Evolutionary conservation across 1,140 invertebrate genomes (phyloP), one percentile per base, ranked within the genome.

Genomic region (Druon quercuslanigerum): DNA sequence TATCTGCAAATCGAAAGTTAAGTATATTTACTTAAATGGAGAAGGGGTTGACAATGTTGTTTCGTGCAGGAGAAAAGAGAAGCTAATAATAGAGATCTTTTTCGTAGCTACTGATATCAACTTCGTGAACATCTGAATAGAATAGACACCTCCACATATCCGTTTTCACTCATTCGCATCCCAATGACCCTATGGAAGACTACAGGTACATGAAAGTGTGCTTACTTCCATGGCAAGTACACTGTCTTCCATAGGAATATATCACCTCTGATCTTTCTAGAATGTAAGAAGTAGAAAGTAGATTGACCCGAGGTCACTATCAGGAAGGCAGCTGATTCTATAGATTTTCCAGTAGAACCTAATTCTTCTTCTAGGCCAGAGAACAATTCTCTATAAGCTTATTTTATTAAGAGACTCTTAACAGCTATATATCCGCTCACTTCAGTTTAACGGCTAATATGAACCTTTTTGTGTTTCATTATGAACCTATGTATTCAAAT

Each of bases 211-310:
- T 83, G 87, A 88, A 88, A 88, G 87, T 88, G 75, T 80, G 75
- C 77, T 76, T 33, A 75, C 54, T 80, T 81, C 75, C 56, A 76
- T 54, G 77, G 56, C 54, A 73, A 75, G 70, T 50, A 51, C 56
- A 72, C 52, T n/a, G 71, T 60, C 51, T 76, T 19, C 50, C 81
- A 70, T 73, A 50, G n/a, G 33, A 40, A 8, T 60, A 50, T 73
- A 81, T 75, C 83, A 80, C 73, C 82, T 73, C 72, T 73, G 81
- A 87, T 86, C 84, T 84, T 75, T 56, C 72, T 71, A 80, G 85
- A 84, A 85, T 85, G 84, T 83, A 82, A 84, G 86, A 87, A 83
- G 82, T 88, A 87, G 87, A 88, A 88, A 88, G 87, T 84, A 83
- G 83, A 87, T 86, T 88, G 86, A 88, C 86, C 86, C 72, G 56